Base-by-base conservation (phyloP, 2,113 vertebrate genomes). In the Sorex fumeus region DNA sequence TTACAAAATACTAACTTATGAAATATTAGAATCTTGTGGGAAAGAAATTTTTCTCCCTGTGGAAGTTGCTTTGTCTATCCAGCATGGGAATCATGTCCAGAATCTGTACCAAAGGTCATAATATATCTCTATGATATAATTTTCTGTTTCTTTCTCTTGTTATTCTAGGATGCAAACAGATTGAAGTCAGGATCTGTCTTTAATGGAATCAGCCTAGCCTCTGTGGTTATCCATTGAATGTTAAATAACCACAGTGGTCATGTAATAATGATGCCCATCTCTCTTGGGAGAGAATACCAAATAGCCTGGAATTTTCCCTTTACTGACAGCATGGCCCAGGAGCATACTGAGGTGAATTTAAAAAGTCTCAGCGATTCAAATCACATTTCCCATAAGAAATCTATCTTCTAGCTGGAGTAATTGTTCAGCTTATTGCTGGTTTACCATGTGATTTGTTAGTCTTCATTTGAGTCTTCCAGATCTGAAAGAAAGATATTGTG, bases 371-470 rank as follows among this genome's bases (percentile, higher is more conserved):
- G 19, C 0, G 8, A 94, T 74, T 97, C 86, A 90, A 93, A 87
- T 89, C 75, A 70, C 95, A 89, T 92, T 66, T 91, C 88, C 91
- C 82, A 6, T 82, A 89, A 86, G 95, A 96, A 96, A 83, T 47
- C 64, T 13, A 34, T 62, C 93, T 94, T 91, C 43, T 84, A 25
- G 76, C 18, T 91, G 88, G 81, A 90, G 81, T 75, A 81, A 76
- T 94, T 96, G 81, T 85, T 96, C 13, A 6, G 23, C 75, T 95
- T 95, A 88, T 85, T 85, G 90, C 64, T 3, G 0, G 57, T 95
- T 98, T 91, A 85, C 80, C 91, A 69, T 77, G 36, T 53, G 75
- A 84, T 94, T 86, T 89, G 84, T 96, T 97, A 94, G 80, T 72
- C 93, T 95, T 96, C 40, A 5, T 86, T 93, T 87, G 95, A 93